A percentile compares a stretch with the other conserved stretches of the same genome.
Evolutionary conservation across 2,113 vertebrate genomes (phyloP).

Genomic region (Serilophus lunatus): DNA sequence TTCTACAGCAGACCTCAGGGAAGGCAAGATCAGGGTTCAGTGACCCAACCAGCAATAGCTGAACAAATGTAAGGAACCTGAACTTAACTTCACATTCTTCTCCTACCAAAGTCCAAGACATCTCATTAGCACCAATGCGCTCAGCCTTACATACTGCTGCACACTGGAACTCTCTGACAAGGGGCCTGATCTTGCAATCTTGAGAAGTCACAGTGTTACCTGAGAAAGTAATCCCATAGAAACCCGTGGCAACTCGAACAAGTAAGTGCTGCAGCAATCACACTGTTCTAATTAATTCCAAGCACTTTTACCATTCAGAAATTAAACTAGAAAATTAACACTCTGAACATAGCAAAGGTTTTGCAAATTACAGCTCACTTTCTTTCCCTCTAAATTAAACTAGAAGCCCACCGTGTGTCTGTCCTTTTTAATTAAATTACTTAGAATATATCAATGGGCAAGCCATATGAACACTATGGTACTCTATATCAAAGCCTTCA

Average conservation of each 20-base stretch:
- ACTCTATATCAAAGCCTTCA: not conserved
- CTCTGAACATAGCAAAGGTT: not conserved
- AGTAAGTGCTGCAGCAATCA: not conserved
- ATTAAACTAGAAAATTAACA: not conserved
- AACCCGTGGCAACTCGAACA: not conserved
- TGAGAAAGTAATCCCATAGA: not conserved
- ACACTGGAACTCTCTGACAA: not conserved
- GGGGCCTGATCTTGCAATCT: not conserved
- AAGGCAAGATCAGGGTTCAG: not conserved
- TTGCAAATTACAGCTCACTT: not conserved
- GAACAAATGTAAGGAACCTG: not conserved
- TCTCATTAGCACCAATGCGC: not conserved
- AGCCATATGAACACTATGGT: not conserved
- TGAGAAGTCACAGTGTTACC: not conserved
- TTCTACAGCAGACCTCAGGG: not conserved
- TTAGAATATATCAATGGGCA: not conserved
- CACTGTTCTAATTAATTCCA: not conserved
- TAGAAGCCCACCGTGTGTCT: not conserved
- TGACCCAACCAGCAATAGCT: not conserved
- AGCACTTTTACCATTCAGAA: not conserved
- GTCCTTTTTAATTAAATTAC: not conserved
- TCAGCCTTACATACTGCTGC: rapidly evolving
- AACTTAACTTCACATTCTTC: not conserved
- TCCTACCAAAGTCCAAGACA: not conserved
- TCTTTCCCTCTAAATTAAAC: not conserved